Percentiles rank a stretch among this genome's conserved stretches.
Conservation (phyloP, 2,888 invertebrate species). For the Digitonthophagus gazella region DNA sequence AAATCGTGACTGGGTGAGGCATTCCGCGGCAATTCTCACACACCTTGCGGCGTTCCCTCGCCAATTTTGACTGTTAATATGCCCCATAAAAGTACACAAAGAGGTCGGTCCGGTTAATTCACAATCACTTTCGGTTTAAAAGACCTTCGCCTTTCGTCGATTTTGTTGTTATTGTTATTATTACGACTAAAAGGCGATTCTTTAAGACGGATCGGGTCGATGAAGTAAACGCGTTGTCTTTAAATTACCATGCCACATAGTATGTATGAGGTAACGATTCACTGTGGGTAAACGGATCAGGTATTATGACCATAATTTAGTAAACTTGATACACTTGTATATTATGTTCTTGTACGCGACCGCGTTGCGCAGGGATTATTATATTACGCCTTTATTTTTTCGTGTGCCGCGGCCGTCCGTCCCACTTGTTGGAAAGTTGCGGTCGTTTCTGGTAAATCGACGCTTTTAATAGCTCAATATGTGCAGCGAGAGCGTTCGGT, state of each 20-base stretch:
- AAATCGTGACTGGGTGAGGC: not conserved
- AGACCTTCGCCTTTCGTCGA: not conserved
- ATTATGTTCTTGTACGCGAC: not conserved
- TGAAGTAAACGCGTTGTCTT: too few relatives aligned
- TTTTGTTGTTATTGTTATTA: not conserved
- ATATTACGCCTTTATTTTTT: not conserved
- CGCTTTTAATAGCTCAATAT: not conserved
- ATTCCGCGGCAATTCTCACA: not conserved
- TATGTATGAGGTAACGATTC: not conserved
- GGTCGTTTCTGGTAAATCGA: not conserved
- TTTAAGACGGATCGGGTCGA: too few relatives aligned
- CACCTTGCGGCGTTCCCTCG: not conserved
- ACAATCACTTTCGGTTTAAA: not conserved
- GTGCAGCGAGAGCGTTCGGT: not conserved
- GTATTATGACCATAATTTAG: not conserved
- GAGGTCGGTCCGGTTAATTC: not conserved
- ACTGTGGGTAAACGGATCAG: not conserved
- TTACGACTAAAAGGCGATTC: not conserved
- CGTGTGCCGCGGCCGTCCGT: not conserved
- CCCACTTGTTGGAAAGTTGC: not conserved
- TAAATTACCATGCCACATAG: not conserved
- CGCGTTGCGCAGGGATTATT: not conserved
- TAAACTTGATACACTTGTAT: not conserved
- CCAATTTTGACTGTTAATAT: not conserved
- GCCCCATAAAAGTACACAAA: not conserved